Base-by-base conservation (phyloP, 2,113 vertebrate species). In the Athene cunicularia region DNA sequence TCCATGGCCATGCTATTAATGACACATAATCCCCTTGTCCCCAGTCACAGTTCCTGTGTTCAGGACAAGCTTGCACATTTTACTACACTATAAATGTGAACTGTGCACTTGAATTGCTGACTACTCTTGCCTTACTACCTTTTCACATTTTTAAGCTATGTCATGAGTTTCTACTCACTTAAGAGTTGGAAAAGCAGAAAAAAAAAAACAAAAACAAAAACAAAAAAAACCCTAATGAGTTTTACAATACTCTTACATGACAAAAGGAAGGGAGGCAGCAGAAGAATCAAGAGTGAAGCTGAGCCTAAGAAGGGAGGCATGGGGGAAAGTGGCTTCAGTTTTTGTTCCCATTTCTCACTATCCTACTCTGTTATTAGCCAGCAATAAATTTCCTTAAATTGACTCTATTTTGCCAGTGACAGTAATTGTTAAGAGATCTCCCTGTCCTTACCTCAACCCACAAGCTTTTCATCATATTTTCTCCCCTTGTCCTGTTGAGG, bases 1-100 rank as follows among this genome's bases (percentile, higher is more conserved):
- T 55, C 28, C 1, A 1, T 3, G 9, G 28, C 43, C 62, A 71
- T 0, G 0, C 22, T 62, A 10, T 13, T 58, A 77, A 63, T 22
- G 26, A 74, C 13, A 82, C 2, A 63, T 17, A 86, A 55, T 8
- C 7, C 8, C 5, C n/a, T 79, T 55, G 41, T n/a, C 24, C 9
- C 47, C 23, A 67, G 18, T 16, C 15, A 66, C 1, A 76, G 43
- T 12, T 84, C 49, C 21, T 3, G 0, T 67, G 53, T 74, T 85
- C n/a, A 75, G 86, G 28, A 62, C 47, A 75, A 88, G 7, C 24
- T 35, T 43, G 30, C 28, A 24, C 23, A 64, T 47, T 60, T 91
- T 55, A 55, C 11, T 56, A 56, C 20, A 37, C 33, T 17, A 5
- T 33, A 79, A 67, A 71, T 14, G 13, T 8, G 8, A 88, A 89